A percentile compares a stretch with the other conserved stretches of the same genome.
Conservation (phyloP, 2,797 vertebrate species). For the Chrosomus eos region DNA sequence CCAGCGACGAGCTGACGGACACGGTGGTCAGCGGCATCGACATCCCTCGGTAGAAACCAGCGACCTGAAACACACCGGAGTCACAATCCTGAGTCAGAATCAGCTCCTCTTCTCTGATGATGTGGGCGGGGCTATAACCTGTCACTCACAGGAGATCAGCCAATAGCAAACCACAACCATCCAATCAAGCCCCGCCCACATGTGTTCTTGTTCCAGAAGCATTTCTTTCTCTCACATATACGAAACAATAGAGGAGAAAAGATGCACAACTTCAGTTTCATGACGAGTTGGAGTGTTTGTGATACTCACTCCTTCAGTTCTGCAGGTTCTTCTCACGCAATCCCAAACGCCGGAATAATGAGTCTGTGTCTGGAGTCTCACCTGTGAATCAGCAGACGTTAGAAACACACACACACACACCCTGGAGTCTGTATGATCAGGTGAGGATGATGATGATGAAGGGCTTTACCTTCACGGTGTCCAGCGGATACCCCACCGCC, state of each 20-base stretch:
- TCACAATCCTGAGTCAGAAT: too few relatives aligned
- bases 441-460: neutral
- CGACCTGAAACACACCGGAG: constrained; percentile 67
- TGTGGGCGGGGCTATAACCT: neutral
- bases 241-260: neutral
- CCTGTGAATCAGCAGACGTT: constrained; percentile 67
- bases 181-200: neutral
- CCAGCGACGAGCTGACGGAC: constrained; percentile 81
- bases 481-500: constrained; percentile 86
- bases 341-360: constrained; percentile 81
- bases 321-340: constrained; percentile 79
- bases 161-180: neutral
- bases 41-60: constrained; percentile 85
- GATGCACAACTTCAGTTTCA: too few relatives aligned
- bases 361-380: constrained; percentile 84
- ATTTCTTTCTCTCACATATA: neutral
- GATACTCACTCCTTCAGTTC: constrained; percentile 78
- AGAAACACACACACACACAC: too few relatives aligned
- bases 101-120: too few relatives aligned
- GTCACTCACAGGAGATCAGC: neutral
- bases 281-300: neutral
- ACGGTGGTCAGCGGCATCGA: constrained; percentile 80
- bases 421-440: too few relatives aligned
- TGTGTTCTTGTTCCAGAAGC: rapidly evolving
- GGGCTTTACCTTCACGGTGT: constrained; percentile 85